Conservation (phyloP, 2,888 invertebrate genomes). For the Aphidius colemani region DNA sequence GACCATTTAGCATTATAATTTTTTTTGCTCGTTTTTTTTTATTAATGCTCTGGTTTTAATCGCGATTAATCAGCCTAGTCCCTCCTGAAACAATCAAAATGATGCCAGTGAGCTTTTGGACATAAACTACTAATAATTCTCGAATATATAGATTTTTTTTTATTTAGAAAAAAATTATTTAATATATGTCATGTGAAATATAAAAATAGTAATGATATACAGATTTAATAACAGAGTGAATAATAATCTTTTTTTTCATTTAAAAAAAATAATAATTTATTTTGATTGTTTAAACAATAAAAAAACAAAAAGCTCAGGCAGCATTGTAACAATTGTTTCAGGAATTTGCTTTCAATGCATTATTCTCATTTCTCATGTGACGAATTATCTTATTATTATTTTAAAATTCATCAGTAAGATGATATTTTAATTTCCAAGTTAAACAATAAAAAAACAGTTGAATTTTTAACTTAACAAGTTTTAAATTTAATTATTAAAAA, state of each 20-base stretch:
- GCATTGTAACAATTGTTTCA: slow-evolving; percentile 60
- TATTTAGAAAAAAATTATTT: slow-evolving; percentile 2
- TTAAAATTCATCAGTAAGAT: too few relatives aligned
- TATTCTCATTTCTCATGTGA: too few relatives aligned
- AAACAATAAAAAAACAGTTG: too few relatives aligned
- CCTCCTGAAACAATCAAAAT: slow-evolving; percentile 67
- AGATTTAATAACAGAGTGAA: slow-evolving; percentile 24
- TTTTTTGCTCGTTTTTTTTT: slow-evolving; percentile 16
- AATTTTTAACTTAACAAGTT: too few relatives aligned
- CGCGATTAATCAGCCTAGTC: slow-evolving; percentile 49
- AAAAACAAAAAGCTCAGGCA: slow-evolving; percentile 51
- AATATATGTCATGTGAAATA: slow-evolving; percentile 20
- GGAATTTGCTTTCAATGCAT: slow-evolving; percentile 30
- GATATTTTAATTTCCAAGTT: too few relatives aligned
- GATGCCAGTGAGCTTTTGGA: slow-evolving; percentile 56
- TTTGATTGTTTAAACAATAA: not conserved
- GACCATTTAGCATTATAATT: slow-evolving; percentile 35
- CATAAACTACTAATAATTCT: slow-evolving; percentile 21
- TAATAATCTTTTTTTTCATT: too few relatives aligned
- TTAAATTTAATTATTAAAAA: too few relatives aligned
- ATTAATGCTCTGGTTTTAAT: slow-evolving; percentile 29
- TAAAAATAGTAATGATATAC: slow-evolving; percentile 26
- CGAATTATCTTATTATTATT: too few relatives aligned
- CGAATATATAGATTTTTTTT: not conserved
- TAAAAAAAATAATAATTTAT: slow-evolving; percentile 9